phyloP scores from a whole-genome alignment of 92 coral and sea anemone species.

The Porites evermanni region DNA sequence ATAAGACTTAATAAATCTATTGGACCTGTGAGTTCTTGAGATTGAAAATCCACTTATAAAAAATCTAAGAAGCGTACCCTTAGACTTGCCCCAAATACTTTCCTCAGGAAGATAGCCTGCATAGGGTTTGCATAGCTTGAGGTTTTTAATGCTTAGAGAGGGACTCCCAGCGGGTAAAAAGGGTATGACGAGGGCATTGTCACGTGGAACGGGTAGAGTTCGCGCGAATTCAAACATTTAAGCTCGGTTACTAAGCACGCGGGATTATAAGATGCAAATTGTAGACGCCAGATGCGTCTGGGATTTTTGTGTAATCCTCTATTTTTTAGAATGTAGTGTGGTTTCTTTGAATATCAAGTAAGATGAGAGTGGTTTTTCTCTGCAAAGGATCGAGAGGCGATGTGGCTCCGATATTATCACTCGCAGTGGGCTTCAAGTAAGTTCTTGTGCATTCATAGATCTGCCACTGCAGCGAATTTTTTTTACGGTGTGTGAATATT shows the following conservation, averaged over 20 bases:
- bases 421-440: slow-evolving; percentile 81
- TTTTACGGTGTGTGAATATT: too few species aligned
- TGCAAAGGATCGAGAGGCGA: slow-evolving; percentile 91
- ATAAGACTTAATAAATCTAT: too few species aligned
- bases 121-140: too few species aligned
- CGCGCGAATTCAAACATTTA: background rate
- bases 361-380: slow-evolving; percentile 83
- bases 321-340: background rate
- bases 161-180: too few species aligned
- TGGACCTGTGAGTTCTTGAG: too few species aligned
- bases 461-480: too few species aligned
- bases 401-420: slow-evolving; percentile 74
- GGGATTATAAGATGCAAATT: slow-evolving; percentile 2
- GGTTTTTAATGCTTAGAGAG: too few species aligned
- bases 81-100: too few species aligned
- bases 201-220: background rate
- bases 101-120: too few species aligned
- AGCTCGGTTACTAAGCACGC: slow-evolving; percentile 33
- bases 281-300: background rate
- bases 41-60: too few species aligned
- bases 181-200: background rate
- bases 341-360: slow-evolving; percentile 6
- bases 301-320: background rate
- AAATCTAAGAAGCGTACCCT: too few species aligned
- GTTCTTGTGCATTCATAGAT: slow-evolving; percentile 5